phyloP scores from a whole-genome alignment of 2,797 vertebrate species.

The Apodemus agrarius region DNA sequence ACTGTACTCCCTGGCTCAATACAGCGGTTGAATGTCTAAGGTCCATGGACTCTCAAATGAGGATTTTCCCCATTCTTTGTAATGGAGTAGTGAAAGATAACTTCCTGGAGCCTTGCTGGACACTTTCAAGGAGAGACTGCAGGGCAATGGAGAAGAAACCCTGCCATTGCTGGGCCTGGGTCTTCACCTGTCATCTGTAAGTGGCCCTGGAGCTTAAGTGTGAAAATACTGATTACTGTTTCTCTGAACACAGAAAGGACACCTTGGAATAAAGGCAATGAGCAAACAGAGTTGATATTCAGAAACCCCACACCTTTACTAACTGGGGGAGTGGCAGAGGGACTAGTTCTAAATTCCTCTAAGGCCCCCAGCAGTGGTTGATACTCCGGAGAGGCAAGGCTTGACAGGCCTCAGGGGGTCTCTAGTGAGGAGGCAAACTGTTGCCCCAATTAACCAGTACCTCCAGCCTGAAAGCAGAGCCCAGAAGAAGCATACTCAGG shows the following conservation, averaged over 20 bases:
- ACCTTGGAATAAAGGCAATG: background rate
- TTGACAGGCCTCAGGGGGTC: background rate
- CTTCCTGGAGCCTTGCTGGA: background rate
- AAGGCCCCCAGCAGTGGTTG: background rate
- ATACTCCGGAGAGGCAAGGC: background rate
- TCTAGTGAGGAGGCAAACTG: background rate
- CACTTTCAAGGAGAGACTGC: background rate
- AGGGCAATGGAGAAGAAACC: background rate
- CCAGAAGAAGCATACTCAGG: background rate
- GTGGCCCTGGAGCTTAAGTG: background rate
- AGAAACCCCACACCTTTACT: background rate
- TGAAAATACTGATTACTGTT: background rate
- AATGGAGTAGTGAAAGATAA: background rate
- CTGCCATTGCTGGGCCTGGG: no score
- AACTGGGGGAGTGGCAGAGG: accelerated
- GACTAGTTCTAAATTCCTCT: background rate
- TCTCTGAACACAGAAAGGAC: background rate
- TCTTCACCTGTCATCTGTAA: background rate
- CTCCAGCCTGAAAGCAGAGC: background rate
- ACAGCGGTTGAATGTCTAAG: background rate
- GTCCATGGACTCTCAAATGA: background rate
- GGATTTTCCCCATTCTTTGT: background rate
- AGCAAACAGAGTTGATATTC: background rate
- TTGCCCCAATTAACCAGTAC: background rate
- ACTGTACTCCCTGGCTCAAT: accelerated